Base-by-base conservation (phyloP, 2,888 invertebrate genomes). In the Plagiodera versicolora region DNA sequence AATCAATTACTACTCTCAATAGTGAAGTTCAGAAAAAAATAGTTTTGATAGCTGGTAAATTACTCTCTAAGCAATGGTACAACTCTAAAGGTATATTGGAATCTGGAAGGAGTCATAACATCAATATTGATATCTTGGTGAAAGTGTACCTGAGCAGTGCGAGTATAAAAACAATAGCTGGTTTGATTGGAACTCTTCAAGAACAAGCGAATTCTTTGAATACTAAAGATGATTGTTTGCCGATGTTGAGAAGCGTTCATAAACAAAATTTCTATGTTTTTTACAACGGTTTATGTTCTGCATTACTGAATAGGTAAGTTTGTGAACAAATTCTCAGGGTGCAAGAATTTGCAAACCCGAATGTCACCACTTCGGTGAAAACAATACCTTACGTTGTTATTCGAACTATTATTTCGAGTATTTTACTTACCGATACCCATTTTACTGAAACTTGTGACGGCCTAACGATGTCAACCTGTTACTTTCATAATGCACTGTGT, bases 61-160 rank as follows among this genome's bases (percentile, higher is more conserved):
- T 91, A 68, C 80, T 93, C 66, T 83, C 82, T 32, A 83, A 85
- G 56, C 85, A 86, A 64, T 93, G 93, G 93, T 86, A 85, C 69
- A 84, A 85, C 63, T 76, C 81, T 44, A 85, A 87, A 68, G 89
- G 89, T 1, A 73, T 80, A 61, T 75, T 82, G 56, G 89, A 89
- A 72, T 87, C 85, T 65, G 91, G 91, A 11, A 81, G 88, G 9
- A 74, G 64, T 19, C 70, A 67, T 19, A 72, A 71, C 56, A 55
- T 69, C 10, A 72, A 76, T 56, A 72, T 91, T 14, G 86, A 89
- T 72, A 82, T 82, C 61, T 77, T 92, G 54, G 79, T 90, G 14
- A 85, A 85, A 70, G 83, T 84, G n/a, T 89, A 87, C 76, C 82
- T 90, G 6, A 79, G 63, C 28, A 84, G 85, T 61, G 85, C 84